These are phyloP conservation scores for Falco peregrinus DNA, from an alignment of 2,797 vertebrate genomes.

Conservation along the genomic window DNA sequence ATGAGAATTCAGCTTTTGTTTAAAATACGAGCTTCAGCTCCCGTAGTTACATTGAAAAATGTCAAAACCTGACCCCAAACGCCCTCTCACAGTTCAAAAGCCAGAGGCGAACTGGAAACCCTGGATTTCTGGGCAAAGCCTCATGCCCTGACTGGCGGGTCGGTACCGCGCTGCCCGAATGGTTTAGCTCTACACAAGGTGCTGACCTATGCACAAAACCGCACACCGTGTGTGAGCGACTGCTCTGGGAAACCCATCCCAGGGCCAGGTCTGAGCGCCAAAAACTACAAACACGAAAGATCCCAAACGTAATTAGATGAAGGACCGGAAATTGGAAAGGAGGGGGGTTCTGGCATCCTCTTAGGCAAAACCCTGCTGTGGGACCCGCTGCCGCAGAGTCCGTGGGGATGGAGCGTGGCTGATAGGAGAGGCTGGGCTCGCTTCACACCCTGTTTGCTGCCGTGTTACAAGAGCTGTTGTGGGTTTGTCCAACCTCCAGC, in stretches of 20 bases:
- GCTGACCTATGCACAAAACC: neutral
- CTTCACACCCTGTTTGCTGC: neutral
- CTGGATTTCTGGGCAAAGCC: neutral
- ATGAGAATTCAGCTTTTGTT: neutral
- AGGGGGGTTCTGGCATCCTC: fast-evolving
- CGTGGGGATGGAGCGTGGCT: neutral
- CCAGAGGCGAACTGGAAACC: neutral
- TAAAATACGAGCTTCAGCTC: neutral
- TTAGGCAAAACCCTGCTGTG: neutral
- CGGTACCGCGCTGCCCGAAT: neutral
- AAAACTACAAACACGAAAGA: neutral
- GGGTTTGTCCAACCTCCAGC: neutral
- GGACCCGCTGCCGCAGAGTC: neutral
- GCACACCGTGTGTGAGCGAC: fast-evolving
- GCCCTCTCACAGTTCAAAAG: neutral
- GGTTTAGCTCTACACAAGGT: neutral
- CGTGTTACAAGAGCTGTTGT: neutral
- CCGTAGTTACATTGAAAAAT: neutral
- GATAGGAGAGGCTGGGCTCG: neutral
- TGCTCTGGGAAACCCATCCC: neutral
- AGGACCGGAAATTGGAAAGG: neutral
- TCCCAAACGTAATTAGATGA: neutral
- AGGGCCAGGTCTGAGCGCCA: neutral
- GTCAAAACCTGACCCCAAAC: neutral
- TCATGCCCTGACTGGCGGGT: neutral